Percentiles rank a stretch among this genome's conserved stretches.
Conservation (phyloP, 2,797 vertebrate species). For the Phoebastria nigripes region DNA sequence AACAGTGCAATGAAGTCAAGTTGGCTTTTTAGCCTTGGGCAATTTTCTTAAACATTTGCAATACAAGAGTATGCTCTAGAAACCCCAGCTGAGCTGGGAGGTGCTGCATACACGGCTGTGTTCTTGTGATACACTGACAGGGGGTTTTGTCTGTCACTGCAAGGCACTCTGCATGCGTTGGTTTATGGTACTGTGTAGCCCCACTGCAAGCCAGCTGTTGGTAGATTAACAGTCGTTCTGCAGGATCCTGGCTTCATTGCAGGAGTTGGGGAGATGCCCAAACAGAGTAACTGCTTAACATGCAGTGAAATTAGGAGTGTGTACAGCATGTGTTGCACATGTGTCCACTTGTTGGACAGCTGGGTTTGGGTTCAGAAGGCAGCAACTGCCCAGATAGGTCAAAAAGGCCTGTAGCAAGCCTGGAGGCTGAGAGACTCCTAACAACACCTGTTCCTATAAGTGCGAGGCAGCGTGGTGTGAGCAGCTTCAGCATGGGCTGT, state of each 20-base stretch:
- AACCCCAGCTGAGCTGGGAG: neutral
- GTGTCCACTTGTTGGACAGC: accelerated
- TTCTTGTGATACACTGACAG: neutral
- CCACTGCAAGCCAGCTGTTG: neutral
- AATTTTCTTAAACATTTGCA: neutral
- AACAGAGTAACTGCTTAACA: neutral
- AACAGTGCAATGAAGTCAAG: neutral
- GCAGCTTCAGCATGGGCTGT: neutral
- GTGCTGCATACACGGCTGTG: neutral
- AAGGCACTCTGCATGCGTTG: accelerated
- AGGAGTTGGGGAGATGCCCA: neutral
- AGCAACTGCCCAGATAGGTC: neutral
- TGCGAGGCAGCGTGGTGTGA: accelerated
- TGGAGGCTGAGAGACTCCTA: neutral
- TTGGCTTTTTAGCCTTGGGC: neutral
- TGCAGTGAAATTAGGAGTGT: neutral
- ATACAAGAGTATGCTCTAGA: neutral
- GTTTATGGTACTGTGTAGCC: accelerated
- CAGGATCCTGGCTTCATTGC: neutral
- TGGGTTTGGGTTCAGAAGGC: neutral
- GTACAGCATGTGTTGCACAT: accelerated
- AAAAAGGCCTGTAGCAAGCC: neutral
- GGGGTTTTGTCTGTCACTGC: neutral
- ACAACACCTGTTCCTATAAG: accelerated
- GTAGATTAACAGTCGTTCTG: neutral